Evolutionary conservation across 1,140 invertebrate species (phyloP).

Genomic region (Drosophila varians): DNA sequence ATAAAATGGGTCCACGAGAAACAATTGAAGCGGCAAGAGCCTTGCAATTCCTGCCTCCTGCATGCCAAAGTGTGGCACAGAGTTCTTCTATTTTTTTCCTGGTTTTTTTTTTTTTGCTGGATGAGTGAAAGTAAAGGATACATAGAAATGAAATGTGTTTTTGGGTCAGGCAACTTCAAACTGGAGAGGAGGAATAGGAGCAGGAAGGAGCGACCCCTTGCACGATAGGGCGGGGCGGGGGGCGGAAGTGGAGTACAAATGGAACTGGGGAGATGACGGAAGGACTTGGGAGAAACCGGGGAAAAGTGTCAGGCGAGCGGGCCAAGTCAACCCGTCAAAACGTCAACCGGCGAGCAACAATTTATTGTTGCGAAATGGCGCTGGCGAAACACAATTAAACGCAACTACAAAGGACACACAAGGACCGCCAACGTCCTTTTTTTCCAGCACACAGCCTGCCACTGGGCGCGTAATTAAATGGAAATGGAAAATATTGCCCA

Average conservation of each 20-base stretch:
- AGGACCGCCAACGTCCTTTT: conserved; percentile 1
- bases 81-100: neutral
- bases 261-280: conserved; percentile 5
- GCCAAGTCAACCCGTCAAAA: conserved; percentile 42
- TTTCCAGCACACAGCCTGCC: conserved; percentile 9
- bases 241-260: conserved; percentile 45
- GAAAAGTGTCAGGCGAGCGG: conserved; percentile 30
- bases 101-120: neutral
- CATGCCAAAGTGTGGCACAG: conserved; percentile 40
- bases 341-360: conserved; percentile 46
- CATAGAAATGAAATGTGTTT: conserved; percentile 77
- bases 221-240: conserved; percentile 18
- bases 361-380: conserved; percentile 74
- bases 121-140: conserved; percentile 72
- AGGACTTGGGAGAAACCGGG: conserved; percentile 6
- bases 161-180: conserved; percentile 81
- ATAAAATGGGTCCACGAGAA: conserved; percentile 72
- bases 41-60: conserved; percentile 18
- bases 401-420: conserved; percentile 56
- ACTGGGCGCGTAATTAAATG: conserved; percentile 67
- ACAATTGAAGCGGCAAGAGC: conserved; percentile 59
- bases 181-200: conserved; percentile 30
- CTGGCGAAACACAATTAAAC: conserved; percentile 74
- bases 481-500: conserved; percentile 61
- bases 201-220: conserved; percentile 48